phyloP scores from a whole-genome alignment of 1,140 invertebrate genomes.

The Leptinotarsa lineolata region DNA sequence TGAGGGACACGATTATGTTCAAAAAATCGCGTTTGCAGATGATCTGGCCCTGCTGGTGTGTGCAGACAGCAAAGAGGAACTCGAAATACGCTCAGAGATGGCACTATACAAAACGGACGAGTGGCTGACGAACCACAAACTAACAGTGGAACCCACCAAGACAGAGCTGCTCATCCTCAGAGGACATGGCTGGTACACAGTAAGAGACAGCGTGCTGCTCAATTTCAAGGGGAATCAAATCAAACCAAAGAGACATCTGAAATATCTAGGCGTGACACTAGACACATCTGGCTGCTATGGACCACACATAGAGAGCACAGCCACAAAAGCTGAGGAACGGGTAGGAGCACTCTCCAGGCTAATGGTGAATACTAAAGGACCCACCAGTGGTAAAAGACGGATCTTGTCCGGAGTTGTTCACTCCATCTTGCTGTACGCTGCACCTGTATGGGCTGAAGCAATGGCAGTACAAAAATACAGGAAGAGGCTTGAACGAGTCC shows the following conservation, averaged over 20 bases:
- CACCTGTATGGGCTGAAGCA: not conserved
- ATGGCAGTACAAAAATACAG: too few species aligned
- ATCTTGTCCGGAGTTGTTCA: not conserved
- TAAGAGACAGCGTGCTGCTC: not conserved
- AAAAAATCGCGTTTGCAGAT: not conserved
- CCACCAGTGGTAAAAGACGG: not conserved
- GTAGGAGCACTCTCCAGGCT: not conserved
- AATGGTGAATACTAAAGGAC: not conserved
- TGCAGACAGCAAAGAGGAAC: not conserved
- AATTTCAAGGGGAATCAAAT: not conserved
- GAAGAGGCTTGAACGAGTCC: too few species aligned
- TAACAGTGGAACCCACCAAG: slow-evolving; percentile 24
- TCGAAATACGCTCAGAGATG: not conserved
- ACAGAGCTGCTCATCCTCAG: not conserved
- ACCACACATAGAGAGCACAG: not conserved
- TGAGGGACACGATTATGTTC: not conserved
- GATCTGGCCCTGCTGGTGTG: not conserved
- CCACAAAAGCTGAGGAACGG: not conserved
- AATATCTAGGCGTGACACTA: not conserved
- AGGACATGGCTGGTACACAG: not conserved
- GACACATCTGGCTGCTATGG: not conserved
- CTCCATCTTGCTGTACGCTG: not conserved
- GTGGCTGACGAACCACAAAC: slow-evolving; percentile 10
- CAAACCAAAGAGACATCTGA: not conserved
- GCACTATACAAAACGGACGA: not conserved